Conservation (phyloP, 2,797 vertebrate genomes). For the Scolopax bukidnonensis region DNA sequence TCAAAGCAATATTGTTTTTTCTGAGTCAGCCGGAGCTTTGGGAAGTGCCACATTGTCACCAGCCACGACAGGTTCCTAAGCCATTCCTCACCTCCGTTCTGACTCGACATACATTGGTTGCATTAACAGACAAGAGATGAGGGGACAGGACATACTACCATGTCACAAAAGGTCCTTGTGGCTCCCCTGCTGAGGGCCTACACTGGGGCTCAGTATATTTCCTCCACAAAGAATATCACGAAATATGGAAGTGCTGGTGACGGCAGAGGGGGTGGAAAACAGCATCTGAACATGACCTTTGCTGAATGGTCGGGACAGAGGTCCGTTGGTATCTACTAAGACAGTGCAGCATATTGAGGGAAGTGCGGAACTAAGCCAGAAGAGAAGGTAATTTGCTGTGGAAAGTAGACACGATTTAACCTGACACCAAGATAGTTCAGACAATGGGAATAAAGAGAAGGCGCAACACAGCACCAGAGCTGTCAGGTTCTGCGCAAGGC, state of each 20-base stretch:
- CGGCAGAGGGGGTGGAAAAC: not conserved
- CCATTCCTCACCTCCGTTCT: not conserved
- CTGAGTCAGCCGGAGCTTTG: not conserved
- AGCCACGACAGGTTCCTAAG: not conserved
- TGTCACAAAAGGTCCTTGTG: not conserved
- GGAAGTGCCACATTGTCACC: not conserved
- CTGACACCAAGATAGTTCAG: not conserved
- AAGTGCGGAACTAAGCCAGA: not conserved
- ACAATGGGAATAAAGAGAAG: not conserved
- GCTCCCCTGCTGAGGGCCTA: not conserved
- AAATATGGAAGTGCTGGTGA: not conserved
- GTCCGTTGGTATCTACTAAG: not conserved
- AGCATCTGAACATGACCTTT: not conserved
- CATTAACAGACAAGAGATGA: not conserved
- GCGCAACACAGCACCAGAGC: not conserved
- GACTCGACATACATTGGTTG: not conserved
- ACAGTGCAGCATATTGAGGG: not conserved
- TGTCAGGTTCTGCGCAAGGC: not conserved
- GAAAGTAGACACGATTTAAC: not conserved
- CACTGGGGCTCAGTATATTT: not conserved
- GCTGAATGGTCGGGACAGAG: not conserved
- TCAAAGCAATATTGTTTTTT: not conserved
- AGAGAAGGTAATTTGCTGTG: not conserved
- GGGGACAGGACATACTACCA: not conserved
- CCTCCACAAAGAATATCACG: not conserved